phyloP scores from a whole-genome alignment of 92 coral and sea anemone genomes.

The Siderastrea radians region DNA sequence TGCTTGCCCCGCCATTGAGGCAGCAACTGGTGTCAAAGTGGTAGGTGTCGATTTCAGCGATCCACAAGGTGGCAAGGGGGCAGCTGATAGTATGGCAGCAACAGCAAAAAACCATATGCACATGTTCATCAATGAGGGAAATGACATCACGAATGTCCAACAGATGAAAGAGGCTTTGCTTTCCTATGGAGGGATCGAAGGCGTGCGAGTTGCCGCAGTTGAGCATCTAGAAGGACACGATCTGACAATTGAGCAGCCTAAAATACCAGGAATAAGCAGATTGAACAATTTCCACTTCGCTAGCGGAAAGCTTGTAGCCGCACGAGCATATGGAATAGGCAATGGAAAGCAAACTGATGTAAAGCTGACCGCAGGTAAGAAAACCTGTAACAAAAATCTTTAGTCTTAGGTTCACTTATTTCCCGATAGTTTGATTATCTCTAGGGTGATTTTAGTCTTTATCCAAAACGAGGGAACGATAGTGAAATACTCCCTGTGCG shows the following conservation, averaged over 20 bases:
- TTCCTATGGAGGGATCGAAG: slow-evolving; percentile 33
- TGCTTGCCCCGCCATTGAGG: slow-evolving; percentile 38
- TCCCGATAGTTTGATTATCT: not conserved
- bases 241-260: not conserved
- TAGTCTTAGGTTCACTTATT: not conserved
- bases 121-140: slow-evolving; percentile 9
- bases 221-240: not conserved
- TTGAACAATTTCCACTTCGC: slow-evolving; percentile 47
- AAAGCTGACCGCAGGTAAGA: not conserved
- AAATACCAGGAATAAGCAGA: slow-evolving; percentile 44
- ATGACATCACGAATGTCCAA: slow-evolving; percentile 30
- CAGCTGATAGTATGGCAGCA: slow-evolving; percentile 50
- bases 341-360: not conserved
- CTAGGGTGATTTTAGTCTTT: not conserved
- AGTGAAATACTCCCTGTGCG: too few relatives aligned
- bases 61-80: slow-evolving; percentile 52
- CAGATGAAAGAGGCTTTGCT: slow-evolving; percentile 17
- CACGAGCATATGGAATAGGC: not conserved
- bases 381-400: not conserved
- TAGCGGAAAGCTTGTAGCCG: not conserved
- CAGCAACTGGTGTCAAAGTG: slow-evolving; percentile 24
- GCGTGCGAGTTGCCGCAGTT: slow-evolving; percentile 17
- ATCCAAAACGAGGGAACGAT: too few relatives aligned
- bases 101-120: slow-evolving; percentile 29
- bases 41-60: slow-evolving; percentile 38